A percentile compares a stretch with the other conserved stretches of the same genome.
Evolutionary conservation across 2,797 vertebrate species (phyloP).

Genomic region (Peromyscus nudipes): DNA sequence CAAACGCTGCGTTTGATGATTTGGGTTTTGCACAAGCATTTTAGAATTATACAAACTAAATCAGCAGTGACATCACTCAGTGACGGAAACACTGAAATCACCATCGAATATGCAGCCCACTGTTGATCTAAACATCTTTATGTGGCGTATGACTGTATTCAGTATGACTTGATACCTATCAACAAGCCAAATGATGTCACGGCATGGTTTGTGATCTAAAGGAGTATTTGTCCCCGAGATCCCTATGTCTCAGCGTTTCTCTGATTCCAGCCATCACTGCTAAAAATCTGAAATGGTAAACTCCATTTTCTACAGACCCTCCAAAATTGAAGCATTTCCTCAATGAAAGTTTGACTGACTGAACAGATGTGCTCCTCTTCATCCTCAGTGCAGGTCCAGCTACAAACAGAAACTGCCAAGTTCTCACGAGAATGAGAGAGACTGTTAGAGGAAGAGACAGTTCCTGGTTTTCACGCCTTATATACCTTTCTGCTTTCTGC

Average conservation of each 20-base stretch:
- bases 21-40: not conserved
- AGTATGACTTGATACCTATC: not conserved
- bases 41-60: not conserved
- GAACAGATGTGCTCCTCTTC: not conserved
- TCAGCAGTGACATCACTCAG: not conserved
- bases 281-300: not conserved
- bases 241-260: not conserved
- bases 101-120: not conserved
- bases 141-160: no score
- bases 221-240: not conserved
- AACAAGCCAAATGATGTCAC: not conserved
- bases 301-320: not conserved
- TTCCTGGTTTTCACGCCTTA: no score
- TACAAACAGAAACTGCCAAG: not conserved
- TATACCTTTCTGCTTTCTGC: no score
- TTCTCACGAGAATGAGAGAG: not conserved
- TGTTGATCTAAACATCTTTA: not conserved
- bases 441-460: not conserved
- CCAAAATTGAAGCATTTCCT: not conserved
- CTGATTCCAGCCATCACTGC: not conserved
- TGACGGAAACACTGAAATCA: not conserved
- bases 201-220: not conserved
- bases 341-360: not conserved
- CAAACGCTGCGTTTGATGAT: not conserved
- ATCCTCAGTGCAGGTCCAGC: not conserved